Percentiles rank a stretch among this genome's conserved stretches.
Conservation (phyloP, 2,113 vertebrate species). For the Eidolon helvum region DNA sequence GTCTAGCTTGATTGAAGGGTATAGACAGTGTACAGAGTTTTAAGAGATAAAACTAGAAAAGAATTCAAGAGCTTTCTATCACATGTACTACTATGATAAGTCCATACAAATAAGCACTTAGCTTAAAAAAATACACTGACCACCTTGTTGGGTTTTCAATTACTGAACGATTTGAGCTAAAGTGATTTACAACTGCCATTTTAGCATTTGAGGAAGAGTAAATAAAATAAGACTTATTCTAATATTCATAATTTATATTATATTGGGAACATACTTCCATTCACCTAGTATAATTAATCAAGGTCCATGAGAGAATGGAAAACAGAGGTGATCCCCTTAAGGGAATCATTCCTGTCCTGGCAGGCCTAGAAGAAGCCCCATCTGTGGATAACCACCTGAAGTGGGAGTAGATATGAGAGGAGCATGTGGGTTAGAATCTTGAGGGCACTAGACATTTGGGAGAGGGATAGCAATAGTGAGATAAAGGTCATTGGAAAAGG, state of each 20-base stretch:
- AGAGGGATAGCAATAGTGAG: background rate
- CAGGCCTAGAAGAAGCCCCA: background rate
- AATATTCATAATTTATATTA: background rate
- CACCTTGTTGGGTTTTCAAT: background rate
- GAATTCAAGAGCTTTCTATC: background rate
- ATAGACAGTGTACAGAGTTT: background rate
- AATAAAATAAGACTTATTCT: background rate
- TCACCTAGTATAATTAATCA: background rate
- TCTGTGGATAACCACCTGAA: accelerated
- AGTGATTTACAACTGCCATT: background rate
- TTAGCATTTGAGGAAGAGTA: background rate
- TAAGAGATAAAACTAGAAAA: background rate
- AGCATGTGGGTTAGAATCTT: accelerated
- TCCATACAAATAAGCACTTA: background rate
- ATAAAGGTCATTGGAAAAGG: background rate
- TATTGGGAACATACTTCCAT: background rate
- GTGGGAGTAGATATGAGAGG: accelerated
- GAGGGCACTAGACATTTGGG: background rate
- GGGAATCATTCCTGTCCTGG: background rate
- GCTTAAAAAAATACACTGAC: background rate
- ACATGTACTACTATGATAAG: background rate
- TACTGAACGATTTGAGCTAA: background rate
- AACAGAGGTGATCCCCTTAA: background rate
- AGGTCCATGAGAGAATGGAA: background rate
- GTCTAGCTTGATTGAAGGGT: background rate